Conservation (phyloP, 2,797 vertebrate species). For the Gobionotothen gibberifrons region DNA sequence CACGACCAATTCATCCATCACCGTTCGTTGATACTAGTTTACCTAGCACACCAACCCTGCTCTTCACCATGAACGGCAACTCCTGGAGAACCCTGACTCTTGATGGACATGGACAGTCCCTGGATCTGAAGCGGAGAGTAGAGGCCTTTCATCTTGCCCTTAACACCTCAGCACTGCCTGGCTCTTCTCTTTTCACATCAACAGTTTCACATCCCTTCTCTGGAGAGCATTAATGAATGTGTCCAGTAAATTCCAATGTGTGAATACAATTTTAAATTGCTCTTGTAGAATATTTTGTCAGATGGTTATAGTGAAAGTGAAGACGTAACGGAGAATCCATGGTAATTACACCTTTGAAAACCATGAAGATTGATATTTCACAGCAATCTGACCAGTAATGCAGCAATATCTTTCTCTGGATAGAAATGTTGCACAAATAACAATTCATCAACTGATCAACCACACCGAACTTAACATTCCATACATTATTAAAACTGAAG, state of each 20-base stretch:
- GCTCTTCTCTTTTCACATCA: background rate
- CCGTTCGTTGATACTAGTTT: background rate
- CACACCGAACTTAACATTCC: background rate
- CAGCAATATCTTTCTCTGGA: background rate
- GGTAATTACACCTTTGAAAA: background rate
- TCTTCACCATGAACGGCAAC: background rate
- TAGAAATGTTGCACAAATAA: slow-evolving; percentile 7
- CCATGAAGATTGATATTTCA: background rate
- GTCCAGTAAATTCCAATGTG: background rate
- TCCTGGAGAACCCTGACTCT: background rate
- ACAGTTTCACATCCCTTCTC: background rate
- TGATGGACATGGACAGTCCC: background rate
- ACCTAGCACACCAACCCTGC: background rate
- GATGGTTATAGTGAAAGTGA: background rate
- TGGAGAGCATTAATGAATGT: background rate
- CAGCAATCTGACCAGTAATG: background rate
- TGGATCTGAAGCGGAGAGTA: background rate
- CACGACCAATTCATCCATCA: background rate
- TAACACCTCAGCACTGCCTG: background rate
- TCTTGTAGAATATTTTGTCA: background rate
- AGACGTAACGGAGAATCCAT: background rate
- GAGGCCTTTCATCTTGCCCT: background rate
- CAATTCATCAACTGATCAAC: background rate
- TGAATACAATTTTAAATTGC: background rate
- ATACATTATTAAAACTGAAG: slow-evolving; percentile 16